phyloP scores from a whole-genome alignment of 2,888 invertebrate genomes.

The Galerucella calmariensis region DNA sequence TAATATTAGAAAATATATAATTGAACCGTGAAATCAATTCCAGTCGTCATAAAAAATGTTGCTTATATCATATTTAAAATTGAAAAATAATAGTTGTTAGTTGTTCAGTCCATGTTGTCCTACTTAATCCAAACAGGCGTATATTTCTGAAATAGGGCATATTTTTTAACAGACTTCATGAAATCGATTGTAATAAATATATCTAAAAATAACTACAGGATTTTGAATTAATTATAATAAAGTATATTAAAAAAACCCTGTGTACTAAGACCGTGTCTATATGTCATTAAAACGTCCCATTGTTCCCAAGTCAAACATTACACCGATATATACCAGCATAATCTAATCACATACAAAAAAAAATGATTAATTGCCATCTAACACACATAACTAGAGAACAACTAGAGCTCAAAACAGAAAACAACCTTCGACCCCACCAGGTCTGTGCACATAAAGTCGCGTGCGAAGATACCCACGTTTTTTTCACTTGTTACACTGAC shows the following conservation, averaged over 20 bases:
- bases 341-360: conserved; percentile 22
- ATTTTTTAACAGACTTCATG: not conserved
- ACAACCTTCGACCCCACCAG: not conserved
- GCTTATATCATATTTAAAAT: too few species aligned
- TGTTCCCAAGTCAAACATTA: conserved; percentile 16
- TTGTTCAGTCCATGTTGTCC: too few species aligned
- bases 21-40: too few species aligned
- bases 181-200: not conserved
- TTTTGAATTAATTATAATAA: not conserved
- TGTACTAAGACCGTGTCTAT: conserved; percentile 19
- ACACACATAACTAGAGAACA: conserved; percentile 20
- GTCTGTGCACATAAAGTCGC: conserved; percentile 9
- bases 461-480: conserved; percentile 20
- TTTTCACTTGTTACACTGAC: conserved; percentile 2
- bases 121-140: too few species aligned
- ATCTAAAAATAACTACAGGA: not conserved
- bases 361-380: conserved; percentile 29
- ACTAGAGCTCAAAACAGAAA: not conserved
- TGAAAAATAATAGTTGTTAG: too few species aligned
- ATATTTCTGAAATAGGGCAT: not conserved
- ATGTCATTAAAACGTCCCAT: conserved; percentile 16
- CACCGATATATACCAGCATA: conserved; percentile 23
- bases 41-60: too few species aligned
- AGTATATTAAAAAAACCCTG: not conserved
- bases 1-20: too few species aligned